Conservation (phyloP, 2,113 vertebrate genomes). For the Triplophysa siluroides region DNA sequence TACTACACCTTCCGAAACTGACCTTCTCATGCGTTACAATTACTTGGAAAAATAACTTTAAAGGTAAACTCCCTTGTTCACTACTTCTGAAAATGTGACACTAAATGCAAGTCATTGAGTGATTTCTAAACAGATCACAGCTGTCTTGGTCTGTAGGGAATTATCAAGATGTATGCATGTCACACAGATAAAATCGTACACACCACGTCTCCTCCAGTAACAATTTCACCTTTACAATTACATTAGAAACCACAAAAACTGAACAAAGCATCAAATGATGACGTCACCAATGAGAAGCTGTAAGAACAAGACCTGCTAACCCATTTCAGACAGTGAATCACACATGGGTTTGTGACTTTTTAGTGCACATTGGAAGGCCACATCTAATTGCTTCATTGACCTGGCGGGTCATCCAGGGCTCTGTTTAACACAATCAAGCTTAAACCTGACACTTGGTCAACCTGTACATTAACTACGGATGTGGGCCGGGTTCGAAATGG, state of each 20-base stretch:
- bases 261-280: background rate
- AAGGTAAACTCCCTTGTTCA: constrained; percentile 4
- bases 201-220: background rate
- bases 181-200: background rate
- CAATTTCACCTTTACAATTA: background rate
- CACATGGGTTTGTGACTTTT: constrained; percentile 15
- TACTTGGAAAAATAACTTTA: background rate
- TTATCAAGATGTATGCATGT: background rate
- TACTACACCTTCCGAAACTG: background rate
- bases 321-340: constrained; percentile 13
- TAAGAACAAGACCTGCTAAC: constrained; percentile 13
- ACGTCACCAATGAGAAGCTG: constrained; percentile 29
- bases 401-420: background rate
- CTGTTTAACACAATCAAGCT: background rate
- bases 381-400: background rate
- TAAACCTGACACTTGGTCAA: background rate
- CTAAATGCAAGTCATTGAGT: background rate
- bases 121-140: background rate
- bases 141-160: background rate
- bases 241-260: background rate
- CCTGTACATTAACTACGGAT: background rate
- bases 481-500: background rate
- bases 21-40: background rate
- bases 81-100: background rate
- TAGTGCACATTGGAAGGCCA: constrained; percentile 1